Percentiles rank a stretch among this genome's conserved stretches.
Conservation (phyloP, 2,888 invertebrate species). For the Adineta ricciae region DNA sequence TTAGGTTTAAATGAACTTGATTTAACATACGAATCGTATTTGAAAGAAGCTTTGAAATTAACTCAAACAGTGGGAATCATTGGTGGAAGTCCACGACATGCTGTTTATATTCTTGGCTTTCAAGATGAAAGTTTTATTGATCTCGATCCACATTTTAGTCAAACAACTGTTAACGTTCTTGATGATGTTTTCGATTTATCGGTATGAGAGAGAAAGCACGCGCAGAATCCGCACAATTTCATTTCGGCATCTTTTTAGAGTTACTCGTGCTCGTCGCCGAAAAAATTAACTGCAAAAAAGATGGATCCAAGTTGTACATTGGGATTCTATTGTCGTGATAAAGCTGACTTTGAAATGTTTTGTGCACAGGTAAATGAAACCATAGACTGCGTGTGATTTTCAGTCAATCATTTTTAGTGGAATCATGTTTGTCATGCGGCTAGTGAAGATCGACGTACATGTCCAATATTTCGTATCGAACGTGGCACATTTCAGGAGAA, state of each 20-base stretch:
- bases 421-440: background rate
- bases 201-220: background rate
- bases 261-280: conserved; percentile 15
- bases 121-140: conserved; percentile 82
- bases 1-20: conserved; percentile 77
- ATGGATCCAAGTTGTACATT: conserved; percentile 32
- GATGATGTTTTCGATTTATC: conserved; percentile 60
- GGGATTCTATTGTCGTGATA: conserved; percentile 27
- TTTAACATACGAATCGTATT: conserved; percentile 69
- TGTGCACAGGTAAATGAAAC: conserved; percentile 42
- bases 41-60: conserved; percentile 68
- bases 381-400: too few relatives aligned
- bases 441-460: background rate
- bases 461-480: conserved; percentile 18
- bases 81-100: conserved; percentile 82
- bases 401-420: background rate
- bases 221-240: too few relatives aligned
- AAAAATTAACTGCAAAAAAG: conserved; percentile 22
- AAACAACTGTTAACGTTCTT: conserved; percentile 75
- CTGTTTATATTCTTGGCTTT: conserved; percentile 81
- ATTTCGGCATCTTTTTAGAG: background rate
- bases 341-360: conserved; percentile 19
- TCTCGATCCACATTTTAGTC: conserved; percentile 85
- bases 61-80: conserved; percentile 79
- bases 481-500: background rate